A percentile compares a stretch with the other conserved stretches of the same genome.
Evolutionary conservation across 2,888 invertebrate species (phyloP).

Genomic region (Digitonthophagus gazella): DNA sequence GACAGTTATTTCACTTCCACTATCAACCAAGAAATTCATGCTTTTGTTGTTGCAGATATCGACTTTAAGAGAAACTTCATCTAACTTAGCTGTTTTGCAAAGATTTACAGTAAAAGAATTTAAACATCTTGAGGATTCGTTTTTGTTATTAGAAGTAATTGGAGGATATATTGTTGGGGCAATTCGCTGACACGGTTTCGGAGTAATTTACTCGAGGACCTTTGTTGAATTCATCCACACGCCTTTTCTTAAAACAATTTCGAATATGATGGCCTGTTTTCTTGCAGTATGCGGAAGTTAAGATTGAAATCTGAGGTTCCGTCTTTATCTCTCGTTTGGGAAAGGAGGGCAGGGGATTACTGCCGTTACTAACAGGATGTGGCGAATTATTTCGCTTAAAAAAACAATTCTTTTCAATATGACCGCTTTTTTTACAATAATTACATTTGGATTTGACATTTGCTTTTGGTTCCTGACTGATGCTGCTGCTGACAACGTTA

Average conservation of each 20-base stretch:
- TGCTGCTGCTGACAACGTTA: conserved; percentile 1
- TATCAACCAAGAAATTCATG: conserved; percentile 6
- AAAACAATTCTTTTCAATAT: conserved; percentile 10
- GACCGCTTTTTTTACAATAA: neutral
- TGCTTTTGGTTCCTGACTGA: neutral
- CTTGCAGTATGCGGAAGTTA: conserved; percentile 7
- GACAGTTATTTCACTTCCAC: conserved; percentile 7
- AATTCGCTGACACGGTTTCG: neutral
- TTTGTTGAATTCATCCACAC: conserved; percentile 3
- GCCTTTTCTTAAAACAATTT: neutral
- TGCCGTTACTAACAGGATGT: neutral
- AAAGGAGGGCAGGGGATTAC: conserved; percentile 1
- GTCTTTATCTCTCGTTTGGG: conserved; percentile 2
- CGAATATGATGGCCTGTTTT: conserved; percentile 10
- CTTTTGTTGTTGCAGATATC: conserved; percentile 1
- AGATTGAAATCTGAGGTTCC: neutral
- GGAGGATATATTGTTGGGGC: neutral
- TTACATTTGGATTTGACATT: conserved; percentile 1
- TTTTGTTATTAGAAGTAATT: neutral
- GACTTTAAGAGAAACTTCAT: conserved; percentile 4
- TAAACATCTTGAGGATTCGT: too few relatives aligned
- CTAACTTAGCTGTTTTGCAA: neutral
- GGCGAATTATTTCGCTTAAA: neutral
- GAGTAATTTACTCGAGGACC: neutral
- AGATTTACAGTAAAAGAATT: conserved; percentile 6